Evolutionary conservation across 2,113 vertebrate genomes (phyloP).

Genomic region (Pedionomus torquatus): DNA sequence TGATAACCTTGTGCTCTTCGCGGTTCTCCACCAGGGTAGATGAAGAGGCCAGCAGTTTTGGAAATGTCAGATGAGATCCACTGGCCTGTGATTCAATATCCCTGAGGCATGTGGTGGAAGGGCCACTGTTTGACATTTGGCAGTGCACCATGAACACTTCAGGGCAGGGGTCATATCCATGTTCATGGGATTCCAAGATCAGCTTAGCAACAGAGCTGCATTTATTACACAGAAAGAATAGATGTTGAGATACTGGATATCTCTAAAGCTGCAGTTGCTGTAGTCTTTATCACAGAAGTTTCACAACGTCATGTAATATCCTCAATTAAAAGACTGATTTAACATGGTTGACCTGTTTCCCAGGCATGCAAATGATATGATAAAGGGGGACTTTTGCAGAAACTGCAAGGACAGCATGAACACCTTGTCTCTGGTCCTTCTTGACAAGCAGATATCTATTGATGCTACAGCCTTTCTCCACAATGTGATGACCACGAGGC

Average conservation of each 20-base stretch:
- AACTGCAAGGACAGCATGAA: not conserved
- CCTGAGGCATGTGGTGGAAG: not conserved
- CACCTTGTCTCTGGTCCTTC: not conserved
- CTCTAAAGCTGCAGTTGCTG: not conserved
- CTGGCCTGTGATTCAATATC: not conserved
- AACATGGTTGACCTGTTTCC: not conserved
- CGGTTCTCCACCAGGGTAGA: not conserved
- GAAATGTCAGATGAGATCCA: not conserved
- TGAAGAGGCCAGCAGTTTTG: not conserved
- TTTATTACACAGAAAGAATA: not conserved
- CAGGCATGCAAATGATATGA: not conserved
- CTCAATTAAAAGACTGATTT: not conserved
- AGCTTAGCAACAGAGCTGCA: not conserved
- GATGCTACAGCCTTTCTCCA: not conserved
- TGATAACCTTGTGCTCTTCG: not conserved
- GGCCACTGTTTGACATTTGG: not conserved
- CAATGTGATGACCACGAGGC: not conserved
- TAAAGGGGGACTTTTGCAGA: not conserved
- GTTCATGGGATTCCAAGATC: not conserved
- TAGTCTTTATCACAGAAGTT: not conserved
- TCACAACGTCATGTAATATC: not conserved
- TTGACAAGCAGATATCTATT: not conserved
- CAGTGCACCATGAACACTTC: not conserved
- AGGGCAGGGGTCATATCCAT: not conserved
- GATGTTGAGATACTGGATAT: not conserved